These are phyloP conservation scores for Trachelus stipa DNA, from an alignment of 2,888 invertebrate species.

Conservation along the genomic window DNA sequence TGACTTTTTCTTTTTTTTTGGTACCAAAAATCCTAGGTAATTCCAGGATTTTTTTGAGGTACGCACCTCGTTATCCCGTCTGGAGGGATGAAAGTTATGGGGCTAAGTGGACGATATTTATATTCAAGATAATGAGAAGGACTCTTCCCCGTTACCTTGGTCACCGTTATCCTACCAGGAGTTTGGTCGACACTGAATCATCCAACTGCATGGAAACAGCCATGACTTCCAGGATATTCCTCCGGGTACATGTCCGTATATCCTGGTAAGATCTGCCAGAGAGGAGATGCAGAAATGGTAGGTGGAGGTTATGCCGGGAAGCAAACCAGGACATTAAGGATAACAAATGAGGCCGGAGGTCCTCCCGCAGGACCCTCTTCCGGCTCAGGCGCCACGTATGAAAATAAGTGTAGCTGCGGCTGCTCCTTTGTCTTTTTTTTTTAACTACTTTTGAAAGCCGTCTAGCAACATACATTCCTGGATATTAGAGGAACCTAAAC, in stretches of 20 bases:
- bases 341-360: constrained; percentile 63
- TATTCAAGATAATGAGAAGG: background rate
- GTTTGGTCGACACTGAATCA: constrained; percentile 33
- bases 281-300: constrained; percentile 23
- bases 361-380: constrained; percentile 61
- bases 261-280: constrained; percentile 42
- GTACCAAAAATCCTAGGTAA: background rate
- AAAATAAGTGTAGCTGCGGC: constrained; percentile 58
- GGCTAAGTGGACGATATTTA: background rate
- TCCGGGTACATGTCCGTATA: constrained; percentile 30
- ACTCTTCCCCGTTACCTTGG: background rate
- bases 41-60: background rate
- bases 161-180: background rate
- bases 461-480: background rate
- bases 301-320: constrained; percentile 20
- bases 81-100: background rate
- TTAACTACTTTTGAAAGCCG: background rate
- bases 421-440: constrained; percentile 12
- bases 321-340: constrained; percentile 59
- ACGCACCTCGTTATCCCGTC: background rate
- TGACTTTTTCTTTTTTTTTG: background rate
- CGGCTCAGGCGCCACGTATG: constrained; percentile 59
- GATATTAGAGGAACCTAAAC: background rate
- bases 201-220: constrained; percentile 15
- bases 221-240: constrained; percentile 54